Base-by-base conservation (phyloP, 2,888 invertebrate genomes). In the Ochropacha duplaris region DNA sequence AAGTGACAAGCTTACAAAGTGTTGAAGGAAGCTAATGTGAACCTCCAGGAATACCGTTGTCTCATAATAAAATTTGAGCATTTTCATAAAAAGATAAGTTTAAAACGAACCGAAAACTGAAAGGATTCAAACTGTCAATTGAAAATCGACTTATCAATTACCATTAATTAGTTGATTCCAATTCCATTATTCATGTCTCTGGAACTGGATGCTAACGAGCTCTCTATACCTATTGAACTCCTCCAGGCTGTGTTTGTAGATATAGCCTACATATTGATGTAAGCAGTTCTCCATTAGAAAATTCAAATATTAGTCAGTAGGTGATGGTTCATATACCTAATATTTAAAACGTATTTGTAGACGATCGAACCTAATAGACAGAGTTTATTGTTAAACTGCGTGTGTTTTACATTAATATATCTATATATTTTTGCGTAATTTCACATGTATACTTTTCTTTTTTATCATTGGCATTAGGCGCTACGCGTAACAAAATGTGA, bases 101-200 rank as follows among this genome's bases (percentile, higher is more conserved):
- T 1, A 19, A 0, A 44, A 9, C 9, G 8, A 19, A 19, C 44
- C 9, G 8, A 9, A 19, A 44, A 44, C 16, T 44, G n/a, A 44
- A 44, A 19, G 1, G 8, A 69, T 69, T 62, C 58, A 63, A 67
- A n/a, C n/a, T n/a, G n/a, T n/a, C n/a, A n/a, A 69, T 65, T 64
- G 66, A 67, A 69, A 63, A 67, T 67, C 65, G 66, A 63, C 61
- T 66, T 62, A 66, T 64, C 64, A 62, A 65, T 61, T 64, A 62
- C 61, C 61, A 65, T 64, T 69, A 66, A 69, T 69, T 69, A 67
- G 69, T 61, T 58, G 59, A 59, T 57, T 59, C 34, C 59, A 59
- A 49, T 64, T 69, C 61, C 61, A 69, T 69, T 67, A 69, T 69
- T 69, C 69, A 69, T 66, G 54, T 44, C 16, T 54, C 39, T 54